Percentiles rank a stretch among this genome's conserved stretches.
phyloP scores from a whole-genome alignment of 2,888 invertebrate genomes.

The Malacosoma neustria region DNA sequence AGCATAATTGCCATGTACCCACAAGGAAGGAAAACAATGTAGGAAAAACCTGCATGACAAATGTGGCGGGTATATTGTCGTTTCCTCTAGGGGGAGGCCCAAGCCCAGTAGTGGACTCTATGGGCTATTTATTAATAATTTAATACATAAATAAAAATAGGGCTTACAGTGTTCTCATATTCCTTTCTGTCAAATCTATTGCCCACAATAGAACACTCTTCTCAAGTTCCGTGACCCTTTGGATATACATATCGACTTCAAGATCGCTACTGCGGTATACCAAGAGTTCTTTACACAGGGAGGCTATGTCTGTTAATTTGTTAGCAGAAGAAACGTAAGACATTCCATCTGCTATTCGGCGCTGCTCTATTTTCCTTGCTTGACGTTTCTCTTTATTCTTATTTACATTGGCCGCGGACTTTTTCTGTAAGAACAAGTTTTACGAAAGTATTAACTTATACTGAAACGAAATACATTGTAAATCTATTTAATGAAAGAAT shows the following conservation, averaged over 20 bases:
- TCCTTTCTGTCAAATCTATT: slow-evolving; percentile 83
- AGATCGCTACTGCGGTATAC: slow-evolving; percentile 77
- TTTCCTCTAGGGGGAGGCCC: too few relatives aligned
- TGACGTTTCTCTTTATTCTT: slow-evolving; percentile 78
- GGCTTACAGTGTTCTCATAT: slow-evolving; percentile 86
- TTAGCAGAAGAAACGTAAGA: slow-evolving; percentile 77
- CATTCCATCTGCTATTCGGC: slow-evolving; percentile 75
- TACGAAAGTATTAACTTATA: too few relatives aligned
- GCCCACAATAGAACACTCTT: slow-evolving; percentile 78
- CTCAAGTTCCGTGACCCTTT: slow-evolving; percentile 72
- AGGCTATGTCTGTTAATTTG: slow-evolving; percentile 71
- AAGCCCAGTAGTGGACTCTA: too few relatives aligned
- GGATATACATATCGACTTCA: slow-evolving; percentile 75
- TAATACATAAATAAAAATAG: too few relatives aligned
- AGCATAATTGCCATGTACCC: too few relatives aligned
- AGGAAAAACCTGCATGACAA: too few relatives aligned
- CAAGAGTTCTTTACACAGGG: slow-evolving; percentile 75
- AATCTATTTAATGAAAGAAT: too few relatives aligned
- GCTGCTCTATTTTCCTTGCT: slow-evolving; percentile 76
- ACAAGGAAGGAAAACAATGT: too few relatives aligned
- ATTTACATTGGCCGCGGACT: slow-evolving; percentile 44
- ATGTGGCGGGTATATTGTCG: too few relatives aligned
- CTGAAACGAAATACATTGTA: too few relatives aligned
- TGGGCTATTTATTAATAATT: too few relatives aligned
- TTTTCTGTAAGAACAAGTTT: slow-evolving; percentile 67